These are phyloP conservation scores for Caenorhabditis virilis DNA, from an alignment of 2,888 invertebrate species.

Conservation along the genomic window DNA sequence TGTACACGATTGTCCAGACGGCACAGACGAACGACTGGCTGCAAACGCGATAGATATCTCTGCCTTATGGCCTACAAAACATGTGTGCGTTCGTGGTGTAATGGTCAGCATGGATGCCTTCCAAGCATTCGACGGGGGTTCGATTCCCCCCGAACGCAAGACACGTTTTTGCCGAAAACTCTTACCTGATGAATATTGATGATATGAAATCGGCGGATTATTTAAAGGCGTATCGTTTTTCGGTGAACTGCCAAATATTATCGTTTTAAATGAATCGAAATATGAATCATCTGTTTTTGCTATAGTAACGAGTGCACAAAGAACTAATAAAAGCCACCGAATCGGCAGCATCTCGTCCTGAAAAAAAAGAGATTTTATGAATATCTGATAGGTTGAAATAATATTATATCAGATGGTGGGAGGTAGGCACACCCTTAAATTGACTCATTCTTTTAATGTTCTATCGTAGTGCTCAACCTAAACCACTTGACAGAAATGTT, in stretches of 20 bases:
- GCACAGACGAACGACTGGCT: conserved; percentile 27
- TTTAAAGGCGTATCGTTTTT: conserved; percentile 13
- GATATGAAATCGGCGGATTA: conserved; percentile 34
- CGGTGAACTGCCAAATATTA: conserved; percentile 28
- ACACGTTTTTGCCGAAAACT: too few relatives aligned
- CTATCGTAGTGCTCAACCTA: not conserved
- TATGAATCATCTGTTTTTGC: conserved; percentile 9
- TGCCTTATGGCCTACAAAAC: not conserved
- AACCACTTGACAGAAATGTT: not conserved
- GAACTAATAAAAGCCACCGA: conserved; percentile 24
- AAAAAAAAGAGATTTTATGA: not conserved
- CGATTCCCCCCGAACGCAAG: conserved; percentile 53
- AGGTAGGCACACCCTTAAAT: not conserved
- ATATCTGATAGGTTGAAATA: not conserved
- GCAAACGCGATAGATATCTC: too few relatives aligned
- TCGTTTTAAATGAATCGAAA: conserved; percentile 32
- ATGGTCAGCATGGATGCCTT: conserved; percentile 55
- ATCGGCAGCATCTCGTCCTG: not conserved
- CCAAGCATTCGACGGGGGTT: conserved; percentile 54
- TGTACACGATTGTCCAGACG: conserved; percentile 53
- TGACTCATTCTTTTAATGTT: not conserved
- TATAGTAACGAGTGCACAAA: conserved; percentile 11
- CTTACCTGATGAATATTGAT: conserved; percentile 20
- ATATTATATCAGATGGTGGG: not conserved
- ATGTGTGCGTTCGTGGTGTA: conserved; percentile 47